phyloP scores from a whole-genome alignment of 2,797 vertebrate species.

The Psittacula echo region DNA sequence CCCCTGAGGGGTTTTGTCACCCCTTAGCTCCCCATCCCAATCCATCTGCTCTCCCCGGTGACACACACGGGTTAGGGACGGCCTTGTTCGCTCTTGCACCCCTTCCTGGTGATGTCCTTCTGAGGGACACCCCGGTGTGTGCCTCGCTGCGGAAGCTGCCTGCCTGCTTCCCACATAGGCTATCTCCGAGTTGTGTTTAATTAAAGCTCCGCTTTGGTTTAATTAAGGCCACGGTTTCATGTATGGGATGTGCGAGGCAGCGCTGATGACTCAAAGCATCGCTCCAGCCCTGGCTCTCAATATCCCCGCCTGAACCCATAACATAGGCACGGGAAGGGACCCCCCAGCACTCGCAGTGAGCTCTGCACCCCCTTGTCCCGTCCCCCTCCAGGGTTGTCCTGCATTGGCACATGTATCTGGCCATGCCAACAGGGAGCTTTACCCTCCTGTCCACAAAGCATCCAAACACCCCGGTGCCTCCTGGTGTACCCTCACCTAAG shows the following conservation, averaged over 20 bases:
- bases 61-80: background rate
- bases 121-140: background rate
- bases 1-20: background rate
- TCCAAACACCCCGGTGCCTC: background rate
- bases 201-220: slow-evolving; percentile 49
- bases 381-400: background rate
- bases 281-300: background rate
- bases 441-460: fast-evolving
- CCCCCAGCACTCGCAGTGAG: background rate
- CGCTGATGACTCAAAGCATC: slow-evolving; percentile 6
- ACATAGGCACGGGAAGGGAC: fast-evolving
- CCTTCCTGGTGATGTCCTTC: background rate
- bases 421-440: background rate
- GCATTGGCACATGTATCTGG: fast-evolving
- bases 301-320: background rate
- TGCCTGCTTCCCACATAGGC: slow-evolving; percentile 21
- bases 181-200: slow-evolving; percentile 23
- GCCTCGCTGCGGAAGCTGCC: background rate
- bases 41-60: background rate
- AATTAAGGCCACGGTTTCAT: slow-evolving; percentile 60
- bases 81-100: background rate
- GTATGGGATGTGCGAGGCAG: slow-evolving; percentile 29
- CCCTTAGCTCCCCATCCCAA: background rate
- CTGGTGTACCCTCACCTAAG: fast-evolving
- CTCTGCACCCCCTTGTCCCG: background rate